Evolutionary conservation across 2,797 vertebrate species (phyloP), one percentile per base, ranked within the genome.

Genomic region (Crax fasciolata): DNA sequence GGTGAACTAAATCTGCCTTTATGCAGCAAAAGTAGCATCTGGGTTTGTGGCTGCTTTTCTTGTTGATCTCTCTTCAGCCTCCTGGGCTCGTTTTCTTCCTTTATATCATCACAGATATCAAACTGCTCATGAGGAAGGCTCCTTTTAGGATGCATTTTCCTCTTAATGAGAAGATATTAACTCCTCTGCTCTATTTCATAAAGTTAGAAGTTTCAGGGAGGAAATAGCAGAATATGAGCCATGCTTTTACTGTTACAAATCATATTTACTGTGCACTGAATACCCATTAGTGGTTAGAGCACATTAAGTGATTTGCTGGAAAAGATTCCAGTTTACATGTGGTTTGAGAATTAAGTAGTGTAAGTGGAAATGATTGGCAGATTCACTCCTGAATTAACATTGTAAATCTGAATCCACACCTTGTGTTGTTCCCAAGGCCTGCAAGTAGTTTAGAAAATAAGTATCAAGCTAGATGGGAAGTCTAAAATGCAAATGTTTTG

Each of bases 1-100:
- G 93, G 93, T 80, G 79, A 89, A 55, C 88, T 91, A 58, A n/a
- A 77, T 17, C 68, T 90, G 68, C 23, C 89, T 88, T 87, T 59
- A 72, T 85, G 28, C 84, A 97, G 77, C 90, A 89, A 44, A 85
- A 84, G 43, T 41, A 93, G 67, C 94, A 93, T 89, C 88, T 96
- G 93, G 77, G 39, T 85, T 35, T 79, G 74, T 84, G 62, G 71
- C 75, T 96, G 93, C 59, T 51, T 92, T 92, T 90, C 67, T 85
- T 92, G 9, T 72, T 97, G 63, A 49, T 84, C 85, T 91, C 75
- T 91, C 41, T 41, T 89, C 54, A 93, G 43, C 79, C 62, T 89
- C 49, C 68, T 84, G 71, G 65, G 68, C 44, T 87, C 2, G 1
- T 63, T 94, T 93, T 52, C 61, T 67, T 89, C 19, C 44, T 84